Evolutionary conservation across 2,797 vertebrate species (phyloP), one percentile per base, ranked within the genome.

Genomic region (Thaleichthys pacificus): DNA sequence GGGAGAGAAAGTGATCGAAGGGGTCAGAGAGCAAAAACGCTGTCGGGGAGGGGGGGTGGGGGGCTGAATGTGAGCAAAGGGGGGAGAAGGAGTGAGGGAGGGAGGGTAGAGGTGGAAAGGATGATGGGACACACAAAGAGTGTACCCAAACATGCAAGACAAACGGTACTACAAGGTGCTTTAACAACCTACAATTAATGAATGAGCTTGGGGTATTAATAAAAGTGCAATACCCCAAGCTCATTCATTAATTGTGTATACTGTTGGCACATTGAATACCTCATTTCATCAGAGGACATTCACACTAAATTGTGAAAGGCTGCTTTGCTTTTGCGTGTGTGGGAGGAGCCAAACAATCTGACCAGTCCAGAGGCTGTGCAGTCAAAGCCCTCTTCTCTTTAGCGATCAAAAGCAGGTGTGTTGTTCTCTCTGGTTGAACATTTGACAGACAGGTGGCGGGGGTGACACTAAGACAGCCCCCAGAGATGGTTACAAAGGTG

Each of bases 231-330:
- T 24, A 24, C 24, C 24, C 24, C 24, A 24, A 24, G 24, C 24
- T 24, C 24, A 24, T 24, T 24, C 24, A 24, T 24, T 24, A 24
- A 24, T 24, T 24, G 42, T 47, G 42, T 47, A 14, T 47, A 47
- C 42, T 47, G 42, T 47, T 47, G 42, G 42, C 42, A 47, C 42
- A 12, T 47, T 14, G 42, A 47, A 47, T 1, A 47, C 42, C 42
- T 47, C 51, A 17, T 8, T 56, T n/a, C 51, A 56, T n/a, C 2
- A 4, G 19, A 56, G n/a, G 51, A n/a, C 51, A 56, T 47, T 70
- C 58, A 51, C 28, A 71, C 69, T 2, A 21, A 65, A 66, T 58
- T 35, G 28, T 76, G 79, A 79, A 77, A 57, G 68, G 47, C 70
- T 71, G 69, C 51, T 72, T 35, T 49, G 74, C 28, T 15, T 19